phyloP scores from a whole-genome alignment of 2,797 vertebrate species.

The Sternarchorhynchus goeldii region DNA sequence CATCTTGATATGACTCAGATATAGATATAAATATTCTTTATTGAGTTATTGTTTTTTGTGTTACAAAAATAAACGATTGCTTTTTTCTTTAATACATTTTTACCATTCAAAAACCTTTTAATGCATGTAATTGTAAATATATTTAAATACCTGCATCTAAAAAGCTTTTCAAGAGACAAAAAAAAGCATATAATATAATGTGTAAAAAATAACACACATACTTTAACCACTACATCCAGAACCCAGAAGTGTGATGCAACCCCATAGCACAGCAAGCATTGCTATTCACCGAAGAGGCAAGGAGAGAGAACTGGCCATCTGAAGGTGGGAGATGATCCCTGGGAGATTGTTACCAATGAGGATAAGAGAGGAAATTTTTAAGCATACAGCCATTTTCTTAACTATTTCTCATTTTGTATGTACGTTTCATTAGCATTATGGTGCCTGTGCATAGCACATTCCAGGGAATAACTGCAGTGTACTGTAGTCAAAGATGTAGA shows the following conservation, averaged over 20 bases:
- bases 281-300: constrained; percentile 19
- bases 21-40: neutral
- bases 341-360: constrained; percentile 16
- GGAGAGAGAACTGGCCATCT: neutral
- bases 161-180: constrained; percentile 5
- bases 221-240: constrained; percentile 1
- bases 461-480: too few species aligned
- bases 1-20: neutral
- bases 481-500: too few species aligned
- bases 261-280: neutral
- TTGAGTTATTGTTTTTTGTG: too few species aligned
- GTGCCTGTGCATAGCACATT: too few species aligned
- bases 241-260: constrained; percentile 13
- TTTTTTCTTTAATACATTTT: neutral
- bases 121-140: neutral
- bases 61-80: too few species aligned
- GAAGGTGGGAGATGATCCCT: constrained; percentile 11
- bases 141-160: neutral
- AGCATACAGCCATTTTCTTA: neutral
- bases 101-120: neutral
- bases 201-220: neutral
- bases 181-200: constrained; percentile 10
- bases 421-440: too few species aligned
- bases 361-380: neutral
- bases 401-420: neutral